phyloP scores from a whole-genome alignment of 2,797 vertebrate genomes.

The Chloroceryle amazona region DNA sequence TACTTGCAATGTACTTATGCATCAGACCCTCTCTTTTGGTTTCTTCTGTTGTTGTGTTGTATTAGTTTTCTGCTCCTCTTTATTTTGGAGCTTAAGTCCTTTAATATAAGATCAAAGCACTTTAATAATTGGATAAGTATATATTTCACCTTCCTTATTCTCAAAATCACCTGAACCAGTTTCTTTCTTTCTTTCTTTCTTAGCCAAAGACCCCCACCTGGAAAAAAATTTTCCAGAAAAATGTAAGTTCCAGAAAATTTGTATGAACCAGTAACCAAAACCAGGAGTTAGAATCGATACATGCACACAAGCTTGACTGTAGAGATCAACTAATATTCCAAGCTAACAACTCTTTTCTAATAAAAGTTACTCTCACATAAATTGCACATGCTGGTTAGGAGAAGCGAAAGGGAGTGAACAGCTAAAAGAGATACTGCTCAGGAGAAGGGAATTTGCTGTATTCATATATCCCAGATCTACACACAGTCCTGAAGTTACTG shows the following conservation, averaged over 20 bases:
- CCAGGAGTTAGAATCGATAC: constrained; percentile 39
- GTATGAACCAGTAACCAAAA: constrained; percentile 68
- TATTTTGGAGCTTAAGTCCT: constrained; percentile 70
- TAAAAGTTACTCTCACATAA: neutral
- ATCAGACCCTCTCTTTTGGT: constrained; percentile 66
- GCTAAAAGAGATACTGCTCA: neutral
- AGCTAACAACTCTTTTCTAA: constrained; percentile 17
- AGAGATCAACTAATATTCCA: constrained; percentile 35
- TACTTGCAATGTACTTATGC: constrained; percentile 63
- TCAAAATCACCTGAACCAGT: constrained; percentile 75
- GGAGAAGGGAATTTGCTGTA: neutral
- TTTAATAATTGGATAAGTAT: constrained; percentile 75
- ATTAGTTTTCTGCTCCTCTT: constrained; percentile 67
- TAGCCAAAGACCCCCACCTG: constrained; percentile 76
- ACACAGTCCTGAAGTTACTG: neutral
- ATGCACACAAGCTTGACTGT: constrained; percentile 22
- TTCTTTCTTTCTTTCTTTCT: constrained; percentile 77
- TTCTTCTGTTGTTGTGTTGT: constrained; percentile 70
- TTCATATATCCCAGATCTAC: neutral
- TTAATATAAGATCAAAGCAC: constrained; percentile 73
- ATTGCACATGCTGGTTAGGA: neutral
- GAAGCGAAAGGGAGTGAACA: neutral
- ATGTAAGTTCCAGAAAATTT: constrained; percentile 76
- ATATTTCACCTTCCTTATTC: constrained; percentile 74
- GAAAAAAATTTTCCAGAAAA: constrained; percentile 78